Conservation (phyloP, 2,113 vertebrate genomes). For the Hypomesus transpacificus region DNA sequence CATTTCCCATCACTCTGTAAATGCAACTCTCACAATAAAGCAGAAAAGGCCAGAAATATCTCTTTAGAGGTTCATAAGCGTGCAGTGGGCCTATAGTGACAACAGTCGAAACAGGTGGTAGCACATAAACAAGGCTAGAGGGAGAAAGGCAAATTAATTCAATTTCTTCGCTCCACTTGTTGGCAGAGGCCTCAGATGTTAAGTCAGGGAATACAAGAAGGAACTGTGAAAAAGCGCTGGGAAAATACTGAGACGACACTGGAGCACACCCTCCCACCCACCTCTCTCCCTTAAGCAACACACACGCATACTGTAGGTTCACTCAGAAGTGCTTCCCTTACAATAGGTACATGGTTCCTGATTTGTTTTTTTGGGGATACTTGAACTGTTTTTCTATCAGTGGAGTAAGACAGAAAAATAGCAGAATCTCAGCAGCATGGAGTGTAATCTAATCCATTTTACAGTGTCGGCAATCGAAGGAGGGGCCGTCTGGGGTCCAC, state of each 20-base stretch:
- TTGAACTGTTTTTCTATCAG: constrained; percentile 26
- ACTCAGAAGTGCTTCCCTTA: constrained; percentile 27
- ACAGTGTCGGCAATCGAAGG: constrained; percentile 69
- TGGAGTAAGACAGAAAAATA: constrained; percentile 45
- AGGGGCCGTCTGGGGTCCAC: constrained; percentile 74
- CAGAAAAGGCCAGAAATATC: too few relatives aligned
- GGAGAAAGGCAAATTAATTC: constrained; percentile 49
- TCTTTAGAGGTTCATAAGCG: too few relatives aligned
- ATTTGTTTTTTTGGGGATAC: constrained; percentile 45
- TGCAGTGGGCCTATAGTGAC: constrained; percentile 42
- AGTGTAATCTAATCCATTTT: constrained; percentile 82
- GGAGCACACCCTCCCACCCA: constrained; percentile 36
- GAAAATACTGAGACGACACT: constrained; percentile 42
- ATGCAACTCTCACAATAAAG: too few relatives aligned
- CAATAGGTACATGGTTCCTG: constrained; percentile 15
- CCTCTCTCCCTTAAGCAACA: neutral
- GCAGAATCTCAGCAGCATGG: constrained; percentile 69
- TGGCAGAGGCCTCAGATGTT: constrained; percentile 48
- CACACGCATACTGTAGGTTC: constrained; percentile 22
- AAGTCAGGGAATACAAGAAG: constrained; percentile 50
- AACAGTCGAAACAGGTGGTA: constrained; percentile 57
- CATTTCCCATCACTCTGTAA: too few relatives aligned
- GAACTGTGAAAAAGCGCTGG: constrained; percentile 58
- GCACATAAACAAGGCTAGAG: constrained; percentile 48
- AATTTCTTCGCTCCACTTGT: constrained; percentile 50